phyloP scores from a whole-genome alignment of 2,113 vertebrate genomes.

The Leucoraja erinaceus region DNA sequence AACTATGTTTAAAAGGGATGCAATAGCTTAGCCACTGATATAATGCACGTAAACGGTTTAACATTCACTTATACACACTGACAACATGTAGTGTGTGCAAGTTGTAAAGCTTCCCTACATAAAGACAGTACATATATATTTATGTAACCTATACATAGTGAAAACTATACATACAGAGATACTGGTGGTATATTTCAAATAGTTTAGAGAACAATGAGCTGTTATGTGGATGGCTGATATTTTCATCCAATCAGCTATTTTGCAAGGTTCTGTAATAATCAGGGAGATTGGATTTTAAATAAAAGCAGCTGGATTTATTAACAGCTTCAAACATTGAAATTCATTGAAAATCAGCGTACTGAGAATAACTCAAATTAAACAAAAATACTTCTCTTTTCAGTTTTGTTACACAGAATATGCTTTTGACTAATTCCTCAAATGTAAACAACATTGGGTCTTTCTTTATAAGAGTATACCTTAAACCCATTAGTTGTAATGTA shows the following conservation, averaged over 20 bases:
- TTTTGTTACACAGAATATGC: slow-evolving; percentile 16
- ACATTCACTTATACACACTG: not conserved
- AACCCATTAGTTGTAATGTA: slow-evolving; percentile 15
- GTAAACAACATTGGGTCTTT: slow-evolving; percentile 16
- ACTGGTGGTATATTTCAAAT: not conserved
- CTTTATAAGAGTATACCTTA: slow-evolving; percentile 16
- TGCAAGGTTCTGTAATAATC: not conserved
- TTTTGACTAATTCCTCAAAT: slow-evolving; percentile 22
- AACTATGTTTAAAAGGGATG: not conserved
- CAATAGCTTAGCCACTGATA: slow-evolving; percentile 19
- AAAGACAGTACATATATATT: not conserved
- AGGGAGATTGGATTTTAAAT: not conserved
- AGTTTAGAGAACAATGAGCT: not conserved
- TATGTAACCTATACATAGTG: slow-evolving; percentile 15
- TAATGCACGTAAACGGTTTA: slow-evolving; percentile 32
- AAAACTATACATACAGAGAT: not conserved
- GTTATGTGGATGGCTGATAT: not conserved
- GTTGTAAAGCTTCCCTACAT: not conserved
- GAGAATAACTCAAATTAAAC: slow-evolving; percentile 6
- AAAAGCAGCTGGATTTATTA: not conserved
- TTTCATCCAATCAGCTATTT: not conserved
- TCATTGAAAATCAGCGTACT: not conserved
- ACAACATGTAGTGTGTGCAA: not conserved
- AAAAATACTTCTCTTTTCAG: not conserved
- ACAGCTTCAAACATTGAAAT: not conserved